Evolutionary conservation across 2,113 vertebrate genomes (phyloP).

Genomic region (Recurvirostra avosetta): DNA sequence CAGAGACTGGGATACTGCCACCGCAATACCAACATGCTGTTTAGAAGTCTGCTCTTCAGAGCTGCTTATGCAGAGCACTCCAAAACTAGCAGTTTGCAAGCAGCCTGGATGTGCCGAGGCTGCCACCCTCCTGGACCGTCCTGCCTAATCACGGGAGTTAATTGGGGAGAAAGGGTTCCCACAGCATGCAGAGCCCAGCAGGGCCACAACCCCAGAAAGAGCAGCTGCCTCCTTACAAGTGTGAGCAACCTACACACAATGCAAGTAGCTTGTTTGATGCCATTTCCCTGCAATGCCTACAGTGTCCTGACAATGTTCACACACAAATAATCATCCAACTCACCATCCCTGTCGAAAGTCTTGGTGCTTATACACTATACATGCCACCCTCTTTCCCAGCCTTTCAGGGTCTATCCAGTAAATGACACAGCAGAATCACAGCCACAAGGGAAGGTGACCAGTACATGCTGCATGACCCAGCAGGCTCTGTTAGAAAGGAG

Average conservation of each 20-base stretch:
- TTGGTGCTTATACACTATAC: not conserved
- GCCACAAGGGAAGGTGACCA: not conserved
- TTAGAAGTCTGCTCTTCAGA: not conserved
- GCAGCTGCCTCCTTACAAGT: not conserved
- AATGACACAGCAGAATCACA: not conserved
- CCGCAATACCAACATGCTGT: not conserved
- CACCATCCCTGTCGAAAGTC: not conserved
- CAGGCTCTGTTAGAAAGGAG: not conserved
- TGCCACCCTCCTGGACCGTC: not conserved
- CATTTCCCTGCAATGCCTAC: not conserved
- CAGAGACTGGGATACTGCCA: not conserved
- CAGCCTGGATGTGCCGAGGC: not conserved
- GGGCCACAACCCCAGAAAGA: not conserved
- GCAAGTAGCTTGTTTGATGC: not conserved
- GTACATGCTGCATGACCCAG: not conserved
- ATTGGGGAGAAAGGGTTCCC: not conserved
- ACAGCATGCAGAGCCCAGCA: not conserved
- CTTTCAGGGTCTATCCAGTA: not conserved
- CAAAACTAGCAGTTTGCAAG: not conserved
- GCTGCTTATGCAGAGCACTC: not conserved
- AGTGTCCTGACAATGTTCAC: rapidly evolving
- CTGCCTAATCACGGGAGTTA: not conserved
- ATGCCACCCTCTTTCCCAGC: not conserved
- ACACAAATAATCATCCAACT: not conserved
- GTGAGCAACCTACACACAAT: not conserved